These are phyloP conservation scores for Lagria hirta DNA, from an alignment of 2,888 invertebrate species.

Conservation along the genomic window DNA sequence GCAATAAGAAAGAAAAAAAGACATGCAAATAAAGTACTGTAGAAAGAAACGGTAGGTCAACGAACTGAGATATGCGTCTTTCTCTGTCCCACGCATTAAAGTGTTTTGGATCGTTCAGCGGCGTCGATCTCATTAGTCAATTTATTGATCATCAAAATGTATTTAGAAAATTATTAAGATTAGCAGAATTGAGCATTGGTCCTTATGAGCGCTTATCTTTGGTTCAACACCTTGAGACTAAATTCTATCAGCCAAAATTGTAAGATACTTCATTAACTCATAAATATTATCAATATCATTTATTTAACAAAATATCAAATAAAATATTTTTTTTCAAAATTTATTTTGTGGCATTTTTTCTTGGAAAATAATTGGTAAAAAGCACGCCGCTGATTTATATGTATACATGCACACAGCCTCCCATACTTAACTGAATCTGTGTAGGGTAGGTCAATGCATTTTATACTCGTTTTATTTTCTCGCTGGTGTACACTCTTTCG, in stretches of 20 bases:
- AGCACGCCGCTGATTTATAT: constrained; percentile 49
- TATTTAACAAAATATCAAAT: no score
- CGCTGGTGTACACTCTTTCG: constrained; percentile 51
- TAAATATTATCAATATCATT: no score
- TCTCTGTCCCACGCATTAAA: constrained; percentile 53
- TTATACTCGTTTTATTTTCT: constrained; percentile 55
- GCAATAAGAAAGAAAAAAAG: constrained; percentile 53
- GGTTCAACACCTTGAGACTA: no score
- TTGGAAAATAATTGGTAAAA: constrained; percentile 1
- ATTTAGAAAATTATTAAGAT: background rate
- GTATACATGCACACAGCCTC: constrained; percentile 53
- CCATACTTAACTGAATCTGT: constrained; percentile 55
- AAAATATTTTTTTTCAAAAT: no score
- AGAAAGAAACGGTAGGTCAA: constrained; percentile 56
- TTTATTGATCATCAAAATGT: background rate
- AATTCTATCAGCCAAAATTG: no score
- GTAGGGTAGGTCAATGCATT: constrained; percentile 58
- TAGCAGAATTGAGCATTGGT: no score
- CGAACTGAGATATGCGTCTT: constrained; percentile 51
- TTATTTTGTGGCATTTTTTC: no score
- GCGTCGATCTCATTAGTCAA: constrained; percentile 22
- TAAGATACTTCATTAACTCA: no score
- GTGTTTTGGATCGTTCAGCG: constrained; percentile 32
- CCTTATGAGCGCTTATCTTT: no score
- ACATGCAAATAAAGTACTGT: constrained; percentile 57